Evolutionary conservation across 2,113 vertebrate genomes (phyloP), one percentile per base, ranked within the genome.

Genomic region (Petaurus breviceps): DNA sequence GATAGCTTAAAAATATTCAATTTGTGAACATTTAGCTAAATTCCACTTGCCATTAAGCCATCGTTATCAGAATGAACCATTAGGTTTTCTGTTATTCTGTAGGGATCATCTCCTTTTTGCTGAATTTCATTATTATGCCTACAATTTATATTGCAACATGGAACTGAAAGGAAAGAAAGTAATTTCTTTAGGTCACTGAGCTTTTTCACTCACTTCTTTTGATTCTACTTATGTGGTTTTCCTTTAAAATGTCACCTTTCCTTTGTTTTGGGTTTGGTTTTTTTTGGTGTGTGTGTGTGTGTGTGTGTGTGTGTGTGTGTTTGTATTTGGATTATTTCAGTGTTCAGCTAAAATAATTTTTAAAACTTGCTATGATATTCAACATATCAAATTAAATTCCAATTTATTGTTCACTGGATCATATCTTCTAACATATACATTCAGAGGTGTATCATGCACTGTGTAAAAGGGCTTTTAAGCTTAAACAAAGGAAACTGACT

Each of bases 361-460:
- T 26, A 92, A 96, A 94, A 89, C 93, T 68, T 84, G 19, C 68
- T 43, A 43, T 84, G 19, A 84, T 84, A 91, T 97, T 97, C 92
- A 94, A 96, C 91, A 98, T 97, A 98, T 95, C 91, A 92, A 94
- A 3, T 95, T 97, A 95, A 98, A 96, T 97, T 94, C 90, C 96
- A 96, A 89, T 96, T 97, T 97, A 98, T 96, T 96, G 97, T 93
- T 94, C 95, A 96, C 96, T 96, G 97, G 98, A 96, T 92, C 90
- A 92, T 97, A 97, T 97, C 97, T 97, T 94, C 91, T 97, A 97
- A 97, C 98, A 96, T 96, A 97, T 94, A 98, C 94, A 97, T 96
- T 97, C 97, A 98, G 96, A 94, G 89, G 97, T 98, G 93, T 97
- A 97, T 97, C 98, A 98, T 98, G 98, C 98, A 98, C 94, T 97